Evolutionary conservation across 2,113 vertebrate species (phyloP).

Genomic region (Empidonax traillii): DNA sequence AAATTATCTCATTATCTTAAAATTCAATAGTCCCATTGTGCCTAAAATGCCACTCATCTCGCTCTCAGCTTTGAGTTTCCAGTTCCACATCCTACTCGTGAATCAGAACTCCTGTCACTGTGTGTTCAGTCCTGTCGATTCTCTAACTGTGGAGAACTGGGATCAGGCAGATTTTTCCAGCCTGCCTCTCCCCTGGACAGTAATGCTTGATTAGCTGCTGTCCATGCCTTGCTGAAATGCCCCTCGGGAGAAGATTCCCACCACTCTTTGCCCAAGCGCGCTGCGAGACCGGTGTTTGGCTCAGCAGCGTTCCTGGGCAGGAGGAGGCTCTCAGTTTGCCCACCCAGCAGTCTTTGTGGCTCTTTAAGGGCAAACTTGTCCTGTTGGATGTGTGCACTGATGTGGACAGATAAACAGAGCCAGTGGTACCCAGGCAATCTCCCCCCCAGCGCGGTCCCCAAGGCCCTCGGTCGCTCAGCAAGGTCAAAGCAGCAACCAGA

Average conservation of each 20-base stretch:
- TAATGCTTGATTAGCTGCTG: not conserved
- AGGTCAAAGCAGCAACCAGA: slow-evolving; percentile 46
- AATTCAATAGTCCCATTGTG: not conserved
- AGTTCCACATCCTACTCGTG: not conserved
- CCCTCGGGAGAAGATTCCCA: not conserved
- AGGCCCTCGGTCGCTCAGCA: not conserved
- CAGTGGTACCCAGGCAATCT: not conserved
- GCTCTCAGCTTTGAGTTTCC: not conserved
- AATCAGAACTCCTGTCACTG: not conserved
- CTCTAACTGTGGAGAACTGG: fast-evolving
- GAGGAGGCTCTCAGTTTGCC: not conserved
- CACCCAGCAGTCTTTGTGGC: not conserved
- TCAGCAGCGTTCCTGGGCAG: not conserved
- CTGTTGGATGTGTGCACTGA: slow-evolving; percentile 23
- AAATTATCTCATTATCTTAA: not conserved
- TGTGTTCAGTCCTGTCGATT: not conserved
- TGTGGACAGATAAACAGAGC: slow-evolving; percentile 32
- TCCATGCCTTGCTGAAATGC: not conserved
- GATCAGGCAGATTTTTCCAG: not conserved
- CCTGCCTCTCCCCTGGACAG: not conserved
- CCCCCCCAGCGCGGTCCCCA: not conserved
- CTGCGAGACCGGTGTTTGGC: fast-evolving
- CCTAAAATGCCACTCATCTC: not conserved
- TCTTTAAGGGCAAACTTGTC: slow-evolving; percentile 26
- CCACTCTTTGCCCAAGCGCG: not conserved